Percentiles rank a stretch among this genome's conserved stretches.
Evolutionary conservation across 1,140 invertebrate species (phyloP).

Genomic region (Cydia fagiglandana): DNA sequence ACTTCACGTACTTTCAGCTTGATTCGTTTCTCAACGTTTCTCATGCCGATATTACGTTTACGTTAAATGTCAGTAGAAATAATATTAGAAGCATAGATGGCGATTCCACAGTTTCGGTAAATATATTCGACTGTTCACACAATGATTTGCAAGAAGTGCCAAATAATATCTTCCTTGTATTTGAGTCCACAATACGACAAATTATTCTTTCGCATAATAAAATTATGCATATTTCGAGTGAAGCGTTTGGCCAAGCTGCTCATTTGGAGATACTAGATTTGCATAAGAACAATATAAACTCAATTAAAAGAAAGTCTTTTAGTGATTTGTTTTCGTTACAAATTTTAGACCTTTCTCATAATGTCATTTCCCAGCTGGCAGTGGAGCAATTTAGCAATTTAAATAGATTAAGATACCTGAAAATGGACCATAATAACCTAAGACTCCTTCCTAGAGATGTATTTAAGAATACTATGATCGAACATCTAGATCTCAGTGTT

Average conservation of each 20-base stretch:
- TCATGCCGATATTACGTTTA: slow-evolving; percentile 80
- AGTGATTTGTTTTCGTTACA: slow-evolving; percentile 86
- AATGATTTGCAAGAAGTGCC: slow-evolving; percentile 85
- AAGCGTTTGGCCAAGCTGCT: slow-evolving; percentile 84
- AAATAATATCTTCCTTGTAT: slow-evolving; percentile 81
- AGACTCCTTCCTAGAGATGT: slow-evolving; percentile 88
- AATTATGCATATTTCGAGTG: slow-evolving; percentile 84
- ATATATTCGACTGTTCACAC: slow-evolving; percentile 85
- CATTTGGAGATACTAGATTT: slow-evolving; percentile 87
- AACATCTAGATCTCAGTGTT: slow-evolving; percentile 88
- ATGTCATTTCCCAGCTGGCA: slow-evolving; percentile 87
- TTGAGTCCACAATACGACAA: slow-evolving; percentile 82
- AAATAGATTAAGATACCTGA: slow-evolving; percentile 86
- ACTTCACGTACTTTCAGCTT: slow-evolving; percentile 83
- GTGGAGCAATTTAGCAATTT: slow-evolving; percentile 91
- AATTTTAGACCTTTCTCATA: slow-evolving; percentile 88
- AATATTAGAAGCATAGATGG: slow-evolving; percentile 82
- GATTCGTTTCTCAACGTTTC: slow-evolving; percentile 84
- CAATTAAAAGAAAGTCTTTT: slow-evolving; percentile 87
- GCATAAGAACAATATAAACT: slow-evolving; percentile 86
- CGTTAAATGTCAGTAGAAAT: slow-evolving; percentile 86
- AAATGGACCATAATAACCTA: slow-evolving; percentile 88
- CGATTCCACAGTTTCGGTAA: slow-evolving; percentile 80
- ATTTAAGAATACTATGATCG: slow-evolving; percentile 88
- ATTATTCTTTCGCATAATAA: slow-evolving; percentile 87